These are phyloP conservation scores for Pteruthius melanotis DNA, from an alignment of 2,113 vertebrate genomes.

Conservation along the genomic window DNA sequence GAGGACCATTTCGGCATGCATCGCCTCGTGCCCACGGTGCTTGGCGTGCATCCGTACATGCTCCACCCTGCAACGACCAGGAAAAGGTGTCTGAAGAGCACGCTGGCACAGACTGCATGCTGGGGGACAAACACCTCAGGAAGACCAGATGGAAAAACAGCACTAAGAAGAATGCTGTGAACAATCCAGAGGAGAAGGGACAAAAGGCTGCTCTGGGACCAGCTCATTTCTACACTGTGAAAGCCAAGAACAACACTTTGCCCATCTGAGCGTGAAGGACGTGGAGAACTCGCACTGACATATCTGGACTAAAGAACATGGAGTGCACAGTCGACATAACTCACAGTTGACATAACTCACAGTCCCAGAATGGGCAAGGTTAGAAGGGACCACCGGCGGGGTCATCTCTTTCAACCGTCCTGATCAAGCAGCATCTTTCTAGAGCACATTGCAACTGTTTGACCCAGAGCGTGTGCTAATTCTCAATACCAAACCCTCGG, in stretches of 20 bases:
- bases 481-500: background rate
- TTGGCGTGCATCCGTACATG: constrained; percentile 97
- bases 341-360: accelerated
- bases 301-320: accelerated
- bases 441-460: background rate
- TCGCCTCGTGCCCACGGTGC: constrained; percentile 95
- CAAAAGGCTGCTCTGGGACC: background rate
- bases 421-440: background rate
- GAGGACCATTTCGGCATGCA: constrained; percentile 99
- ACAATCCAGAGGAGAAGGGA: background rate
- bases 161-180: background rate
- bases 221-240: background rate
- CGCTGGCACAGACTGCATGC: background rate
- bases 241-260: background rate
- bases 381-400: background rate
- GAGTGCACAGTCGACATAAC: accelerated
- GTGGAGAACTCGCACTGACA: accelerated
- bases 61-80: constrained; percentile 82
- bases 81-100: background rate
- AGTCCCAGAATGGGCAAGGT: background rate
- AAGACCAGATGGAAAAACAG: background rate
- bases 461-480: accelerated
- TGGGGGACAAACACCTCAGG: background rate
- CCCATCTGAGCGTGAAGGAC: accelerated
- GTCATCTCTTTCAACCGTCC: background rate